Evolutionary conservation across 2,888 invertebrate genomes (phyloP).

Genomic region (Apodemia hepburni): DNA sequence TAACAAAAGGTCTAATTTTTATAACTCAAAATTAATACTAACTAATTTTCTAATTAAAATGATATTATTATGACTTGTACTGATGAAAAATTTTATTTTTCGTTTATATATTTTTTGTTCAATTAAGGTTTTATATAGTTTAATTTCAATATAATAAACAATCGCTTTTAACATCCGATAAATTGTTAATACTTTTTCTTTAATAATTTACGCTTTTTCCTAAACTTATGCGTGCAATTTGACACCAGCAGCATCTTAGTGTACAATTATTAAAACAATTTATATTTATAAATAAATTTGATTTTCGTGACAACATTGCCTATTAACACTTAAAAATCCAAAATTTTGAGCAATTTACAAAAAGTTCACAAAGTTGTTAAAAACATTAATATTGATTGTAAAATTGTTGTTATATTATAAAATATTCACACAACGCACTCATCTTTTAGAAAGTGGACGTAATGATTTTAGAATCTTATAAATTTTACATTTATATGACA

Average conservation of each 20-base stretch:
- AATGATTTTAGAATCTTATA: slow-evolving; percentile 19
- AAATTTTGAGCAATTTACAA: slow-evolving; percentile 54
- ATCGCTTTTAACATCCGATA: slow-evolving; percentile 31
- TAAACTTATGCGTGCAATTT: slow-evolving; percentile 68
- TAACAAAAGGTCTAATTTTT: slow-evolving; percentile 7
- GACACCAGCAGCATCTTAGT: slow-evolving; percentile 68
- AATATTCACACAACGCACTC: slow-evolving; percentile 14
- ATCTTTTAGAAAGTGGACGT: slow-evolving; percentile 19
- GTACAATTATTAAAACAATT: slow-evolving; percentile 58
- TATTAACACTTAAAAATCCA: slow-evolving; percentile 34
- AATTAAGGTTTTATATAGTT: slow-evolving; percentile 33
- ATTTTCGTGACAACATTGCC: slow-evolving; percentile 55
- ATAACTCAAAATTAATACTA: slow-evolving; percentile 31
- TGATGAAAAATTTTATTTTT: slow-evolving; percentile 33
- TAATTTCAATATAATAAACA: slow-evolving; percentile 26
- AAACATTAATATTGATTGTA: slow-evolving; percentile 15
- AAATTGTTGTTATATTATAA: slow-evolving; percentile 15
- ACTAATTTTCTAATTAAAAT: slow-evolving; percentile 44
- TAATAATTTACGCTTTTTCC: slow-evolving; percentile 34
- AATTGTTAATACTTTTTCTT: slow-evolving; percentile 17
- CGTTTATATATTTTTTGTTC: slow-evolving; percentile 31
- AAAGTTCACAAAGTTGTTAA: slow-evolving; percentile 21
- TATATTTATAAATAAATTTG: slow-evolving; percentile 45
- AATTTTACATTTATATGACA: slow-evolving; percentile 14
- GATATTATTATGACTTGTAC: slow-evolving; percentile 48